These are phyloP conservation scores for Delia radicum DNA, from an alignment of 1,140 invertebrate species.

Conservation along the genomic window DNA sequence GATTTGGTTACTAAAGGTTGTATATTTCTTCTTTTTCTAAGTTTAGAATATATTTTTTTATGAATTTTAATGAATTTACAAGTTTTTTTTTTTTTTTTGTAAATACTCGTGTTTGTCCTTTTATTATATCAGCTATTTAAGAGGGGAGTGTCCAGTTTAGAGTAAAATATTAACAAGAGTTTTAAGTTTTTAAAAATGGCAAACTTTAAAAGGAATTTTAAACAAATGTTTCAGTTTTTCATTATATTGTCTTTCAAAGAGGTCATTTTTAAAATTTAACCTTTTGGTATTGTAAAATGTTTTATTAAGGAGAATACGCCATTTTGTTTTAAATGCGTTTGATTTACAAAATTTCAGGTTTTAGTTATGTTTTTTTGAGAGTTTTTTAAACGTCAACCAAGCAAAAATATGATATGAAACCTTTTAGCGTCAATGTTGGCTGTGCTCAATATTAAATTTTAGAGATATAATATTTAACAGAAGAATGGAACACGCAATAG, in stretches of 20 bases:
- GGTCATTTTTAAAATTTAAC: slow-evolving; percentile 19
- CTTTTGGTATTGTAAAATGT: background rate
- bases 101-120: background rate
- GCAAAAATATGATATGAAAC: too few relatives aligned
- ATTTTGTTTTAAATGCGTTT: background rate
- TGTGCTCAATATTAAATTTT: too few relatives aligned
- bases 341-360: background rate
- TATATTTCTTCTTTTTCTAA: background rate
- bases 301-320: background rate
- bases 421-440: too few relatives aligned
- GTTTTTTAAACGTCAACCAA: too few relatives aligned
- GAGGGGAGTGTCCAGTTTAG: slow-evolving; percentile 19
- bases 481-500: too few relatives aligned
- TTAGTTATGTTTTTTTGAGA: too few relatives aligned
- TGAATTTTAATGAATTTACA: background rate
- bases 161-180: background rate
- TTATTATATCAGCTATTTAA: background rate
- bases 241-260: background rate
- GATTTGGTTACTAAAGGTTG: background rate
- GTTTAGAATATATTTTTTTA: background rate
- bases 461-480: too few relatives aligned
- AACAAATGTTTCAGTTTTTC: background rate
- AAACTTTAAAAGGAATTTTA: background rate
- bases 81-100: background rate
- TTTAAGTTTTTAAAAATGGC: background rate